phyloP scores from a whole-genome alignment of 2,113 vertebrate species.

The Bombycilla garrulus region DNA sequence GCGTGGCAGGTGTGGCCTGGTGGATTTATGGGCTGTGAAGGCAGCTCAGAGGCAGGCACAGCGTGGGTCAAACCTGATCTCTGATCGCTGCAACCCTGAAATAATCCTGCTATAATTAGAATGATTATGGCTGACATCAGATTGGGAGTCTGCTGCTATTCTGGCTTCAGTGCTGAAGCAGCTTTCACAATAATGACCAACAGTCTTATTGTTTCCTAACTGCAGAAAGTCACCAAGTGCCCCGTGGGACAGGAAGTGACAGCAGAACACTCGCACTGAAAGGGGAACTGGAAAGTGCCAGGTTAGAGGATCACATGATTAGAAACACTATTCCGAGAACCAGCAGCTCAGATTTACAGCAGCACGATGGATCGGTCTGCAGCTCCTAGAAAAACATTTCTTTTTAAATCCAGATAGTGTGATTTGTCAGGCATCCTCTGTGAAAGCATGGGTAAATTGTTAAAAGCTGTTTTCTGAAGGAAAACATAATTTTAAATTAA shows the following conservation, averaged over 20 bases:
- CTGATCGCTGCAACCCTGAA: background rate
- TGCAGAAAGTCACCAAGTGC: background rate
- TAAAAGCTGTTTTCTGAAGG: no score
- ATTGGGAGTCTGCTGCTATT: background rate
- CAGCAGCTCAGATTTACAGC: background rate
- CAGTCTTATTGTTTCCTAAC: background rate
- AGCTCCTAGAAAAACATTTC: background rate
- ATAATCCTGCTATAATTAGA: background rate
- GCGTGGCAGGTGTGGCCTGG: background rate
- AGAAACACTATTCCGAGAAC: background rate
- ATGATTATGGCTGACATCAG: background rate
- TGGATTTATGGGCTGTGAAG: background rate
- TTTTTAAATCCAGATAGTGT: no score
- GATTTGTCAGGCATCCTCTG: no score
- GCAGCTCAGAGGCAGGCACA: background rate
- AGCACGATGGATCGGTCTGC: fast-evolving
- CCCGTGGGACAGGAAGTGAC: background rate
- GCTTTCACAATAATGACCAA: slow-evolving; percentile 1
- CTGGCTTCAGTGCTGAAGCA: background rate
- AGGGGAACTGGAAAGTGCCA: slow-evolving; percentile 53
- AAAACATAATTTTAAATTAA: no score
- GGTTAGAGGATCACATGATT: background rate
- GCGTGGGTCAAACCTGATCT: background rate
- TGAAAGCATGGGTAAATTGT: no score
- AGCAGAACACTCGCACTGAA: background rate